phyloP scores from a whole-genome alignment of 2,888 invertebrate genomes.

The Acanthosepion esculentum region DNA sequence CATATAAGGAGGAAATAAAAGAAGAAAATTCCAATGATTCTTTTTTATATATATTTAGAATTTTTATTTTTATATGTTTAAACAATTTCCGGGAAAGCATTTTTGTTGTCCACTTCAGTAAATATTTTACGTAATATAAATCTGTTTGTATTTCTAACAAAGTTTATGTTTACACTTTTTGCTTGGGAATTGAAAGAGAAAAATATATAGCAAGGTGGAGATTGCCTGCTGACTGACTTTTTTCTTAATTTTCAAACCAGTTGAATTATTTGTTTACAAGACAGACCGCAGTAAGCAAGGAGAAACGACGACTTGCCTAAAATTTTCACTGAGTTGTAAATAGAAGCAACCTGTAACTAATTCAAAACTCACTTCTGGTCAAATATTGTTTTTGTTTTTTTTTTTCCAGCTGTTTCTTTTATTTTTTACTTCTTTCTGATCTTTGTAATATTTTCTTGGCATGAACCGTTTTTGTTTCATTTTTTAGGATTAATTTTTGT shows the following conservation, averaged over 20 bases:
- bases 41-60: neutral
- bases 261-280: neutral
- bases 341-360: neutral
- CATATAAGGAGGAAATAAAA: neutral
- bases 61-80: conserved; percentile 8
- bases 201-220: neutral
- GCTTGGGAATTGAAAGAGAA: neutral
- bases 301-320: neutral
- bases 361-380: neutral
- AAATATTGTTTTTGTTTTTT: neutral
- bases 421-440: neutral
- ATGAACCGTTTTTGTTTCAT: neutral
- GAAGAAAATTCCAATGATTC: neutral
- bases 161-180: neutral
- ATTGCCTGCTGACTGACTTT: neutral
- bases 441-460: neutral
- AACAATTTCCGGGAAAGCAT: conserved; percentile 33
- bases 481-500: too few relatives aligned
- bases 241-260: neutral
- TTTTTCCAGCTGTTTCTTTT: too few relatives aligned
- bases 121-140: conserved; percentile 3
- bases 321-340: neutral
- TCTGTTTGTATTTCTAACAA: neutral
- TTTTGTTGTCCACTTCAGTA: conserved; percentile 3
- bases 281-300: neutral